phyloP scores from a whole-genome alignment of 2,888 invertebrate genomes.

The Panzeria rudis region DNA sequence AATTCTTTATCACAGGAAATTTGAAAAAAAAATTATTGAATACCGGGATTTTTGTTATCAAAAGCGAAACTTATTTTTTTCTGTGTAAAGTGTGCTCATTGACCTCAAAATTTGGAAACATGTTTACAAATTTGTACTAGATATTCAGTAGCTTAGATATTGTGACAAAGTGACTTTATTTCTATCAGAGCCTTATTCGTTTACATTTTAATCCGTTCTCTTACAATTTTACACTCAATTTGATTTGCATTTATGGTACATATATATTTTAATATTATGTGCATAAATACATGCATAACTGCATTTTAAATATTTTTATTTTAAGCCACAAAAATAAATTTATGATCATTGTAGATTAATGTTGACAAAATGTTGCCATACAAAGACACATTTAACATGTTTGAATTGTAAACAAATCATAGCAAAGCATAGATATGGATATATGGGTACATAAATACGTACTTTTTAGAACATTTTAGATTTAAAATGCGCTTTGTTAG shows the following conservation, averaged over 20 bases:
- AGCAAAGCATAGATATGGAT: neutral
- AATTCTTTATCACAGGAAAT: too few relatives aligned
- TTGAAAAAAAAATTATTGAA: too few relatives aligned
- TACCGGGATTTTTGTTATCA: too few relatives aligned
- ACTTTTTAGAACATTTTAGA: too few relatives aligned
- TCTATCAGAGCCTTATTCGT: too few relatives aligned
- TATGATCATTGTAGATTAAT: constrained; percentile 53
- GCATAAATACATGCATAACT: constrained; percentile 1
- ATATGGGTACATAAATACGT: neutral
- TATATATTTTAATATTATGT: neutral
- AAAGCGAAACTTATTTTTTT: too few relatives aligned
- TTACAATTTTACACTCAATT: neutral
- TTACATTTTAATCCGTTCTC: constrained; percentile 1
- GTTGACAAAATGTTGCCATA: constrained; percentile 63
- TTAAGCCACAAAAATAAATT: constrained; percentile 58
- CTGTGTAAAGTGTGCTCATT: too few relatives aligned
- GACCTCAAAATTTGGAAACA: too few relatives aligned
- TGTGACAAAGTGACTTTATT: rapidly evolving
- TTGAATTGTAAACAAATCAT: constrained; percentile 17
- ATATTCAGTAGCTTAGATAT: too few relatives aligned
- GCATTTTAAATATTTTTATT: constrained; percentile 29
- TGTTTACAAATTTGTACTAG: too few relatives aligned
- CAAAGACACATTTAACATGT: constrained; percentile 37
- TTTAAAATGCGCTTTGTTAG: too few relatives aligned
- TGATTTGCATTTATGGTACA: constrained; percentile 2